Base-by-base conservation (phyloP, 2,888 invertebrate species). In the Heliothis peltigera region DNA sequence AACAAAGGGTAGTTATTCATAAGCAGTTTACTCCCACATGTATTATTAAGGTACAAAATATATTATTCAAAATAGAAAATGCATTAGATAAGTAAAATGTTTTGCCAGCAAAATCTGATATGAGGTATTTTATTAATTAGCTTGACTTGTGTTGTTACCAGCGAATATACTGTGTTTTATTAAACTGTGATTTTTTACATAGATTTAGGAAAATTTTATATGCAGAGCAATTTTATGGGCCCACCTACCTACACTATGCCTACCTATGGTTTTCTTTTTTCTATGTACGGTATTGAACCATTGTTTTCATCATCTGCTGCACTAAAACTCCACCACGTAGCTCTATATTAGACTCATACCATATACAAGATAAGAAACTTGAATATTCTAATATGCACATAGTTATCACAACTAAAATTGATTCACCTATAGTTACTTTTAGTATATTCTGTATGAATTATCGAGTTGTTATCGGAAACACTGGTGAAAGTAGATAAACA, bases 1-100 rank as follows among this genome's bases (percentile, higher is more conserved):
- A 75, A 77, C 54, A 63, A 76, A 80, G 77, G 58, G 63, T 67
- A 61, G 61, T 60, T 66, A 73, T 67, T 66, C 58, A 71, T 61
- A 66, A 63, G 51, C 64, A 61, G 55, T 71, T 56, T 60, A 62
- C 22, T 43, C 49, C 68, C 62, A 70, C 71, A 55, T 70, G 54
- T 71, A 72, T 74, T 74, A 69, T 56, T 67, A 69, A 75, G 68
- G 58, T 68, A 74, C 65, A 75, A n/a, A n/a, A 57, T 51, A 66
- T 53, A 65, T 56, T 63, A 61, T 68, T 65, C 42, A 57, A 65
- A 53, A 65, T 70, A 56, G 42, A 57, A 56, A 60, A 59, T 64
- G 17, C 22, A 55, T 67, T 67, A 58, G 19, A 35, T 64, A 64
- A 42, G 44, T 54, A 52, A 42, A 54, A 61, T 46, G 7, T 47